Evolutionary conservation across 23 tunicate genomes (phyloP).

Genomic region (Halocynthia roretzi): DNA sequence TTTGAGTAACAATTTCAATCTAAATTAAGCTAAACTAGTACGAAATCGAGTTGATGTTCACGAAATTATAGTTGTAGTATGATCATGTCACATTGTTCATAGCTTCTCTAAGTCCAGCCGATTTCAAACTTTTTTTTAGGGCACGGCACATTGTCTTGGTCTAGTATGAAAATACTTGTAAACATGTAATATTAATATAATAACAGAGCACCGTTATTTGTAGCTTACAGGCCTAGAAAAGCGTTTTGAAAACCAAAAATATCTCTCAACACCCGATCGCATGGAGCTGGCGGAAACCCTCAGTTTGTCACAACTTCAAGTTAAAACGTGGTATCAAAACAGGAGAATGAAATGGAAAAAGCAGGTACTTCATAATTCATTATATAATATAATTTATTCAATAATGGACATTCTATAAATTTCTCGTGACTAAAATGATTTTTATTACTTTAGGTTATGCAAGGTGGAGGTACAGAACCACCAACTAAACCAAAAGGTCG

Average conservation of each 20-base stretch:
- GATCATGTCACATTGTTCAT: background rate
- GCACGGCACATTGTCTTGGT: background rate
- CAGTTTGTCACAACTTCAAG: slow-evolving; percentile 83
- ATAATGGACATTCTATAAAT: background rate
- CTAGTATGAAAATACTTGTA: background rate
- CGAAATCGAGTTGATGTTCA: too few relatives aligned
- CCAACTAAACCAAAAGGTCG: slow-evolving; percentile 82
- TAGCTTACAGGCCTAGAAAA: slow-evolving; percentile 87
- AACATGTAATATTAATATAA: too few relatives aligned
- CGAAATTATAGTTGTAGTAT: too few relatives aligned
- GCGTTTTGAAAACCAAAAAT: slow-evolving; percentile 80
- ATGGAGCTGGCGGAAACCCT: slow-evolving; percentile 76
- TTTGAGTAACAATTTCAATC: too few relatives aligned
- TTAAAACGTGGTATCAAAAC: slow-evolving; percentile 98
- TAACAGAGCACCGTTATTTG: background rate
- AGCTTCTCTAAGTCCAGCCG: background rate
- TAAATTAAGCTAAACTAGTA: too few relatives aligned
- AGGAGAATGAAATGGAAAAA: slow-evolving; percentile 93
- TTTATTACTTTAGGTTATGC: slow-evolving; percentile 32
- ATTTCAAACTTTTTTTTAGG: background rate
- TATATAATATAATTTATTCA: background rate
- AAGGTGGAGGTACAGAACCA: slow-evolving; percentile 81
- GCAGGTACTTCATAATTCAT: slow-evolving; percentile 51
- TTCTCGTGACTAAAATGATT: background rate
- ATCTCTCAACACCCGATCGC: slow-evolving; percentile 91